Base-by-base conservation (phyloP, 2,888 invertebrate genomes). In the Mayetiola destructor region DNA sequence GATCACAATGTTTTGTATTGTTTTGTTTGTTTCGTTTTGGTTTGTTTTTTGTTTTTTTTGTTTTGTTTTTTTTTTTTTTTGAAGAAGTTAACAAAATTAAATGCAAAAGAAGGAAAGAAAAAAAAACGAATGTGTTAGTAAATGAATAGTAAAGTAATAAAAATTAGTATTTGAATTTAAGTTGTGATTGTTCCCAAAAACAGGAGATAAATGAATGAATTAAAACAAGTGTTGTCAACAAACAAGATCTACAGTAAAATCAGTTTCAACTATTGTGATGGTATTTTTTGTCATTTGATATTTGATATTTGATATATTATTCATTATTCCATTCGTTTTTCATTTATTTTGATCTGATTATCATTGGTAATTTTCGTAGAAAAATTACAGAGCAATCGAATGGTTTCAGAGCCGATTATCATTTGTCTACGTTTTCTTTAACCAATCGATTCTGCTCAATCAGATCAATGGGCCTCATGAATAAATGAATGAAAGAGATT, bases 221-320 rank as follows among this genome's bases (percentile, higher is more conserved):
- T 6, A 32, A 32, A 32, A 9, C 6, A 9, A 12, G 32, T 6
- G 12, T 32, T 32, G 32, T 12, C 32, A 55, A 37, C 37, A 55
- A 55, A 55, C 21, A 39, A 55, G 37, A 37, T 27, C 48, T 48
- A 48, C 27, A 48, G 27, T 48, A 27, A 48, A 48, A 48, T 48
- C 27, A 23, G 48, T 48, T 48, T 27, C 27, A 48, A 23, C n/a
- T n/a, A n/a, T 48, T 48, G 48, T 48, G 48, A 48, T 48, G 48
- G 48, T 48, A 48, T 48, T 48, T 56, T 56, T 59, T 57, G n/a
- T 56, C 57, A 35, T 61, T 60, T n/a, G n/a, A n/a, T n/a, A n/a
- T n/a, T n/a, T n/a, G n/a, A n/a, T n/a, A n/a, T n/a, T n/a, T n/a
- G n/a, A n/a, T n/a, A n/a, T n/a, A n/a, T n/a, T n/a, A n/a, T n/a